Evolutionary conservation across 1,140 invertebrate species (phyloP).

Genomic region (Lerema accius): DNA sequence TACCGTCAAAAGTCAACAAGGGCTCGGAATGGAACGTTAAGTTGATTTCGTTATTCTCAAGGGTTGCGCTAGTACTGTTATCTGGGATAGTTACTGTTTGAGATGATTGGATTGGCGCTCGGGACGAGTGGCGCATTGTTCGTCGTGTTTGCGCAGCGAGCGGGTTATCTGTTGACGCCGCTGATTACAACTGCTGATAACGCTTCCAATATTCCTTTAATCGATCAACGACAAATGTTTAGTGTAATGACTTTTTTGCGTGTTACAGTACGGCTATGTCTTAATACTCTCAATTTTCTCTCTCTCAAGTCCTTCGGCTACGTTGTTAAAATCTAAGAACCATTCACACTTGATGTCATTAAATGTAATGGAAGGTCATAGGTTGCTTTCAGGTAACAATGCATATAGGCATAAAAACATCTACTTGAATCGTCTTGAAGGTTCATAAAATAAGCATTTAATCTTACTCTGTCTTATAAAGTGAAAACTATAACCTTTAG

Average conservation of each 20-base stretch:
- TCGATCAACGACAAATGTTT: conserved; percentile 21
- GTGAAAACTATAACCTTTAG: too few relatives aligned
- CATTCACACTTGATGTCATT: too few relatives aligned
- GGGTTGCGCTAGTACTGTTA: conserved; percentile 73
- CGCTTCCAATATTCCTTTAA: conserved; percentile 24
- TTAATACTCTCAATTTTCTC: neutral
- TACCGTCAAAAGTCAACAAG: conserved; percentile 79
- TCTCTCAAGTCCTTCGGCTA: too few relatives aligned
- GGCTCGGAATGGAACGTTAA: conserved; percentile 69
- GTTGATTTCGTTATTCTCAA: conserved; percentile 77
- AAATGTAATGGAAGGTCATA: too few relatives aligned
- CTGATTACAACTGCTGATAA: conserved; percentile 28
- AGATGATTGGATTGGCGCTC: conserved; percentile 75
- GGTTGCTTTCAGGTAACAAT: too few relatives aligned
- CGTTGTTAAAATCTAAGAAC: too few relatives aligned
- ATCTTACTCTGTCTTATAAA: too few relatives aligned
- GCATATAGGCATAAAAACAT: too few relatives aligned
- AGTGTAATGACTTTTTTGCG: conserved; percentile 1
- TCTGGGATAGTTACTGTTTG: conserved; percentile 75
- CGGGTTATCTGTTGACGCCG: conserved; percentile 40
- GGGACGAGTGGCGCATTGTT: conserved; percentile 58
- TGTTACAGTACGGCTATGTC: too few relatives aligned
- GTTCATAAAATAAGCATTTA: too few relatives aligned
- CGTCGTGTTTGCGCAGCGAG: conserved; percentile 40
- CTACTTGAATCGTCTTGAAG: too few relatives aligned